phyloP scores from a whole-genome alignment of 2,888 invertebrate species.

The Ceriagrion tenellum region DNA sequence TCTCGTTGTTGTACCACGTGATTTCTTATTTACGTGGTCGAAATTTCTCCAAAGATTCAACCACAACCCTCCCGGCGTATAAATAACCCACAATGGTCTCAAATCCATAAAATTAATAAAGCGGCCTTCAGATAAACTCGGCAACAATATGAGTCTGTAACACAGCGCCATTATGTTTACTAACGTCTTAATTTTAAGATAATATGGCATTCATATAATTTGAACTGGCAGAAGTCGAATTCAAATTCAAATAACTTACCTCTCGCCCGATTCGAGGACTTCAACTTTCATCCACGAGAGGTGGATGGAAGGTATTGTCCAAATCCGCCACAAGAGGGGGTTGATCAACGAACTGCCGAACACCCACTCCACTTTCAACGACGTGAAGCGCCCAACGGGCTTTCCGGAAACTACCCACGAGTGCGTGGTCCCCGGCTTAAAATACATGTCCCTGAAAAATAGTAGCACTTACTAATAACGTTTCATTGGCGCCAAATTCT shows the following conservation, averaged over 20 bases:
- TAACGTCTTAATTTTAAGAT: too few relatives aligned
- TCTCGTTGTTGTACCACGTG: too few relatives aligned
- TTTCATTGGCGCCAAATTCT: neutral
- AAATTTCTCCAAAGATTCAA: too few relatives aligned
- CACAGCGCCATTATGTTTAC: too few relatives aligned
- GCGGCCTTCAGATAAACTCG: too few relatives aligned
- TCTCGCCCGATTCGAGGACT: slow-evolving; percentile 85
- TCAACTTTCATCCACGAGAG: slow-evolving; percentile 86
- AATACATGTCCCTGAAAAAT: slow-evolving; percentile 78
- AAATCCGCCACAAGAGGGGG: slow-evolving; percentile 90
- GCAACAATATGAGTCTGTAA: too few relatives aligned
- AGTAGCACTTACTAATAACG: neutral
- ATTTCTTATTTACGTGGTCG: too few relatives aligned
- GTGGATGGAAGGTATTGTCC: slow-evolving; percentile 87
- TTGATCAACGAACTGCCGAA: slow-evolving; percentile 89
- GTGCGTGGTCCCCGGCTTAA: slow-evolving; percentile 87
- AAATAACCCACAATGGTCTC: too few relatives aligned
- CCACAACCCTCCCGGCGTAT: too few relatives aligned
- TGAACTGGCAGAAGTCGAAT: neutral
- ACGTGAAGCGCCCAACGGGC: slow-evolving; percentile 84
- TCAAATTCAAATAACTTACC: slow-evolving; percentile 78
- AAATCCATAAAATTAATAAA: too few relatives aligned
- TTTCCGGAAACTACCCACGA: slow-evolving; percentile 85
- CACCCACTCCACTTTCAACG: slow-evolving; percentile 88
- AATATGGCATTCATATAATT: too few relatives aligned